These are phyloP conservation scores for Saccopteryx bilineata DNA, from an alignment of 2,113 vertebrate species.

Conservation along the genomic window DNA sequence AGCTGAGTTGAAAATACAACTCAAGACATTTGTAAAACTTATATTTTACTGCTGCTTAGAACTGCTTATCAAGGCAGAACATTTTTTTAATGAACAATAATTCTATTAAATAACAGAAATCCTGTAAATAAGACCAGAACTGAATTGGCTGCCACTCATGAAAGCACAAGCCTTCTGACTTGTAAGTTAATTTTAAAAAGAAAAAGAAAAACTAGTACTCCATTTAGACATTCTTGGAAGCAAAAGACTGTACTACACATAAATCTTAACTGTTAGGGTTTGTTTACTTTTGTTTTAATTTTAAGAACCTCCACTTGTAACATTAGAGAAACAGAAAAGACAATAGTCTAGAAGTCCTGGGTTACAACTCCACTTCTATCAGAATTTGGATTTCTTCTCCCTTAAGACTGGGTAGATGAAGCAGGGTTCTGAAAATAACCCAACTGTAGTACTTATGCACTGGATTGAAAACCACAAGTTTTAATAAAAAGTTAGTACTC, in stretches of 20 bases:
- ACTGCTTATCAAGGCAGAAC: neutral
- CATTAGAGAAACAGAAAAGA: neutral
- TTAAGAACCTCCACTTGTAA: conserved; percentile 24
- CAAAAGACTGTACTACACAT: conserved; percentile 35
- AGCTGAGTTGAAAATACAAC: conserved; percentile 51
- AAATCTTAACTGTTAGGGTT: neutral
- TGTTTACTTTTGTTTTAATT: conserved; percentile 33
- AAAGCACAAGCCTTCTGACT: conserved; percentile 24
- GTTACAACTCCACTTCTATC: conserved; percentile 4
- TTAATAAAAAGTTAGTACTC: conserved; percentile 18
- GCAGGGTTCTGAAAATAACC: neutral
- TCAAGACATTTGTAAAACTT: conserved; percentile 27
- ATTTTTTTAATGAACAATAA: conserved; percentile 9
- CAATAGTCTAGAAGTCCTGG: neutral
- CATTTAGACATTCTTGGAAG: conserved; percentile 21
- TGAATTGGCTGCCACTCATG: neutral
- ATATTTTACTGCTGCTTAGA: conserved; percentile 54
- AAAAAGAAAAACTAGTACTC: neutral
- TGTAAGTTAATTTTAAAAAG: neutral
- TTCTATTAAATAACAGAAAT: conserved; percentile 33
- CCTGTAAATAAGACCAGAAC: conserved; percentile 10
- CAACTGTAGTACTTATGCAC: neutral
- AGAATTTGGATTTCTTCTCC: conserved; percentile 26
- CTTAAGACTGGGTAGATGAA: neutral
- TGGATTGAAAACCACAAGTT: conserved; percentile 9